Evolutionary conservation across 2,113 vertebrate species (phyloP).

Genomic region (Grammomys surdaster): DNA sequence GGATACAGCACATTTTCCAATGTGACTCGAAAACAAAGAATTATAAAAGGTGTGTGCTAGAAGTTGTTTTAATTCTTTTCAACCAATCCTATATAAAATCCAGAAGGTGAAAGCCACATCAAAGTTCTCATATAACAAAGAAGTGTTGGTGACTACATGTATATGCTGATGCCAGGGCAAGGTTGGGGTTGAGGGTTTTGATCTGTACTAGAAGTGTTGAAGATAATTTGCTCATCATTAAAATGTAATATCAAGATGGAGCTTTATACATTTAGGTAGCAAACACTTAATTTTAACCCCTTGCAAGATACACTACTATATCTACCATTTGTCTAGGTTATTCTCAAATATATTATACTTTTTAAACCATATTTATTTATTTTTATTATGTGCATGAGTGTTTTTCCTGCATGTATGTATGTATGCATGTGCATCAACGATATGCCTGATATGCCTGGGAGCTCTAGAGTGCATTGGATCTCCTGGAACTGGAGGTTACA

Average conservation of each 20-base stretch:
- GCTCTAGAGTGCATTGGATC: neutral
- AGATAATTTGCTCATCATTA: neutral
- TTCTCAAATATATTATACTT: neutral
- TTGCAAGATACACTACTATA: neutral
- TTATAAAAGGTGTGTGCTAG: conserved; percentile 82
- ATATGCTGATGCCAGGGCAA: neutral
- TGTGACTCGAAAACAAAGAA: conserved; percentile 85
- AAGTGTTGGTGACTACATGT: neutral
- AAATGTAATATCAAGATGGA: neutral
- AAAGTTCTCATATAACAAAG: conserved; percentile 46
- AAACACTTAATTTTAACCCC: neutral
- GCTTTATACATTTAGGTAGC: neutral
- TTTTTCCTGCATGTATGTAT: neutral
- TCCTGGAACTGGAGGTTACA: too few species aligned
- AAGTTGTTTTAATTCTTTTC: conserved; percentile 79
- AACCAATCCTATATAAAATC: conserved; percentile 54
- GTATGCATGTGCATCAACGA: neutral
- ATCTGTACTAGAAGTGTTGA: neutral
- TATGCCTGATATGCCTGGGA: neutral
- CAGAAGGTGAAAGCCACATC: conserved; percentile 40
- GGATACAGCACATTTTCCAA: conserved; percentile 88
- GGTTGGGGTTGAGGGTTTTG: neutral
- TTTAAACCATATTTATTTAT: too few species aligned
- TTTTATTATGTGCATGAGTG: neutral
- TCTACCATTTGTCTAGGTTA: neutral